phyloP scores from a whole-genome alignment of 2,888 invertebrate species.

The Sisyra nigra region DNA sequence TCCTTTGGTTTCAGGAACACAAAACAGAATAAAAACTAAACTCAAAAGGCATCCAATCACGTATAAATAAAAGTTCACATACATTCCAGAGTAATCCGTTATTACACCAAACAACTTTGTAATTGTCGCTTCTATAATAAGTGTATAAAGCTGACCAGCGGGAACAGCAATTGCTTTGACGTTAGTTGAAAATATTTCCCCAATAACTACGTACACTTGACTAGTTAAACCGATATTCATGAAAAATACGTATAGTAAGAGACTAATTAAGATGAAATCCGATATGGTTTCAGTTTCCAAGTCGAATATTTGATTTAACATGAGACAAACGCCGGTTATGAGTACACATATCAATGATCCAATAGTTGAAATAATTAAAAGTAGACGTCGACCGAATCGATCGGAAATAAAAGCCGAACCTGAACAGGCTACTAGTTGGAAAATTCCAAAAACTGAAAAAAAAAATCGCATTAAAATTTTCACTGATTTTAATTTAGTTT shows the following conservation, averaged over 20 bases:
- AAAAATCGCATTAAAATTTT: neutral
- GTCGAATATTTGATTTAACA: constrained; percentile 25
- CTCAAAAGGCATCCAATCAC: too few species aligned
- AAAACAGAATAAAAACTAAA: too few species aligned
- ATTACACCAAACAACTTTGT: constrained; percentile 6
- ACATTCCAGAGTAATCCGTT: neutral
- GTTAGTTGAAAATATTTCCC: constrained; percentile 5
- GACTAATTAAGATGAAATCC: neutral
- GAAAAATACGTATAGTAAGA: constrained; percentile 3
- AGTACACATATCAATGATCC: constrained; percentile 36
- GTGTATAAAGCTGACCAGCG: neutral
- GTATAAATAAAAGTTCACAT: too few species aligned
- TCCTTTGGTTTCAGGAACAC: too few species aligned
- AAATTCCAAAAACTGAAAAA: constrained; percentile 28
- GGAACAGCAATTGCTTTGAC: constrained; percentile 5
- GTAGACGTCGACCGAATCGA: constrained; percentile 38
- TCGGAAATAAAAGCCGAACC: constrained; percentile 37
- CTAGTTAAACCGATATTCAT: constrained; percentile 4
- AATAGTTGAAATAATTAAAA: constrained; percentile 38
- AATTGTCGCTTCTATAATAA: neutral
- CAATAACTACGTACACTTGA: constrained; percentile 1
- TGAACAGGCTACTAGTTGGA: constrained; percentile 34
- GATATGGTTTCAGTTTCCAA: constrained; percentile 19
- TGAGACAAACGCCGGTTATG: constrained; percentile 32
- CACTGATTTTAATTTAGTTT: too few species aligned